phyloP scores from a whole-genome alignment of 2,888 invertebrate genomes.

The Cantharis flavilabris region DNA sequence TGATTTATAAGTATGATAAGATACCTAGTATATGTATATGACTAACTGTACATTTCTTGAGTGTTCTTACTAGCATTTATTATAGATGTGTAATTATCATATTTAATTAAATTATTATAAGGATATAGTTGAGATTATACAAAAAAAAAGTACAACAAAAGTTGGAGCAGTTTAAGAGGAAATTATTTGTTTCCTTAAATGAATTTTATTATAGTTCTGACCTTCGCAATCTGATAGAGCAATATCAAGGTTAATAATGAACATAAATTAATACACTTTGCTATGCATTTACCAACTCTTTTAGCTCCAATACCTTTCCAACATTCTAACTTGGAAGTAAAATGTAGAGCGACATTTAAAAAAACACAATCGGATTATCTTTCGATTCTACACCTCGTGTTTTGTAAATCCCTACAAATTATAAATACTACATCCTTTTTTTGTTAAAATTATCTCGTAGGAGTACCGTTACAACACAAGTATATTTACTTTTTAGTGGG shows the following conservation, averaged over 20 bases:
- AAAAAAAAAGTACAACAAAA: background rate
- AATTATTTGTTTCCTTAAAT: conserved; percentile 13
- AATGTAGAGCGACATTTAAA: background rate
- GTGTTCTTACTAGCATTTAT: background rate
- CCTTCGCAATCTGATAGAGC: conserved; percentile 27
- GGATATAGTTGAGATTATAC: background rate
- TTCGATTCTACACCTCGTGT: background rate
- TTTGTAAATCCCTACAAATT: background rate
- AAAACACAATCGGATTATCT: background rate
- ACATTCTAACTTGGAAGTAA: background rate
- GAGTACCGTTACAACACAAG: conserved; percentile 1
- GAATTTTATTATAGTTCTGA: conserved; percentile 11
- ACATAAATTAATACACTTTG: conserved; percentile 1
- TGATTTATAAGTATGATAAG: background rate
- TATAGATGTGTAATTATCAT: background rate
- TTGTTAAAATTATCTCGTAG: background rate
- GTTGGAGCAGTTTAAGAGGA: background rate
- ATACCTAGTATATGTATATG: background rate
- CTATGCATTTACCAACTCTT: background rate
- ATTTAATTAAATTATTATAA: background rate
- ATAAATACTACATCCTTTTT: background rate
- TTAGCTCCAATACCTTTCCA: background rate
- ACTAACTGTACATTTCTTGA: background rate
- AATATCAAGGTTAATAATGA: conserved; percentile 23
- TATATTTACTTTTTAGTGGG: background rate